Conservation (phyloP, 1,140 invertebrate species). For the Sminthurinus signatus region DNA sequence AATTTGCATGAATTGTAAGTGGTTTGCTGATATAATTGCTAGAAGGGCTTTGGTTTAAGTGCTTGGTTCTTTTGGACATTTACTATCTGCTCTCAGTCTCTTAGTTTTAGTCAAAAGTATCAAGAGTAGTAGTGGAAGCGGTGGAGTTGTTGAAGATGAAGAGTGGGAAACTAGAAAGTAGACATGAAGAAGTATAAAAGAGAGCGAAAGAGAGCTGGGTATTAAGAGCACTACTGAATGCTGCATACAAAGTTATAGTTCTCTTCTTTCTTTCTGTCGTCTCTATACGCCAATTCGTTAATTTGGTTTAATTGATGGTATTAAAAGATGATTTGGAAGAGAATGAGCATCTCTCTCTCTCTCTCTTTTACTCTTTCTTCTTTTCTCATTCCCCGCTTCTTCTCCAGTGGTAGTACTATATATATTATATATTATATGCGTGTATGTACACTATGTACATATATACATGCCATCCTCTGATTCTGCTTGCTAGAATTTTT, state of each 20-base stretch:
- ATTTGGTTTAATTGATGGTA: conserved; percentile 42
- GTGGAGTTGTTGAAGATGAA: background rate
- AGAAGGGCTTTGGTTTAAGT: conserved; percentile 31
- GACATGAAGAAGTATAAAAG: background rate
- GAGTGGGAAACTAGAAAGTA: background rate
- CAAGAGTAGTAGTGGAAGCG: conserved; percentile 9
- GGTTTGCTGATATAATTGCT: conserved; percentile 22
- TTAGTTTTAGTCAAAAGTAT: no score
- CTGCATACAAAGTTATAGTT: conserved; percentile 27
- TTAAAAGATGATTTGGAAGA: conserved; percentile 41
- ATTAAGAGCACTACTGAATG: conserved; percentile 12
- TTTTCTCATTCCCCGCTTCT: no score
- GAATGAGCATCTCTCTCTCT: conserved; percentile 10
- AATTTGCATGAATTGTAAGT: conserved; percentile 3
- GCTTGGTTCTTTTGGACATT: conserved; percentile 4
- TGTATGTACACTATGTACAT: no score
- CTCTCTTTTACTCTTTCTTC: background rate
- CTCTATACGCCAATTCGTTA: conserved; percentile 37
- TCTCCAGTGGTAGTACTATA: no score
- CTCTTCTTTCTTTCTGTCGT: no score
- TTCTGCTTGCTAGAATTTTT: no score
- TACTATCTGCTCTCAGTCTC: background rate
- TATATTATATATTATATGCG: no score
- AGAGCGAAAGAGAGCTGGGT: background rate
- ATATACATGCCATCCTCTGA: no score